A percentile compares a stretch with the other conserved stretches of the same genome.
Evolutionary conservation across 2,797 vertebrate species (phyloP).

Genomic region (Microchirus variegatus): DNA sequence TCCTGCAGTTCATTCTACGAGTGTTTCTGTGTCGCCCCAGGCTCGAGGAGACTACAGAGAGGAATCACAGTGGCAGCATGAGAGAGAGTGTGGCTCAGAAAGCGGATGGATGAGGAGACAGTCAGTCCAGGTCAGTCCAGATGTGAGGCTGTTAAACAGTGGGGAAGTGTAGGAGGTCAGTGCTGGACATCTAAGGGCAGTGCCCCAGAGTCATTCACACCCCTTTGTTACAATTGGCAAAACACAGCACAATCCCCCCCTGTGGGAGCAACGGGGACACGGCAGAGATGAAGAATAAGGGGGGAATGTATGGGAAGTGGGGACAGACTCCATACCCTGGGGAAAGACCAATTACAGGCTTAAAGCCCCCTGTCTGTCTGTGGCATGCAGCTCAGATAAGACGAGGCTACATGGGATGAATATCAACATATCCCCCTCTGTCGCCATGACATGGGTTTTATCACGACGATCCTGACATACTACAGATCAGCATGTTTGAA

Average conservation of each 20-base stretch:
- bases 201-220: constrained; percentile 68
- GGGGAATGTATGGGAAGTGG: constrained; percentile 70
- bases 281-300: constrained; percentile 31
- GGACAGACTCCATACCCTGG: constrained; percentile 67
- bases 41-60: constrained; percentile 19
- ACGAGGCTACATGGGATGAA: constrained; percentile 61
- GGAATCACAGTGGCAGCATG: constrained; percentile 21
- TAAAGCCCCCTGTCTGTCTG: constrained; percentile 62
- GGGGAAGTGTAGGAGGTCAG: constrained; percentile 63
- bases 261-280: constrained; percentile 32
- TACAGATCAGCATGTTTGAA: constrained; percentile 35
- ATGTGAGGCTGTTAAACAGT: constrained; percentile 73
- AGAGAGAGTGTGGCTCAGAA: constrained; percentile 27
- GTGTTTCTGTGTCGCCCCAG: constrained; percentile 33
- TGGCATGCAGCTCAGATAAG: constrained; percentile 75
- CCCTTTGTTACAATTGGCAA: constrained; percentile 60
- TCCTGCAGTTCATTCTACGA: constrained; percentile 38
- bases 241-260: constrained; percentile 5
- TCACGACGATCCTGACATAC: constrained; percentile 33
- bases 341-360: constrained; percentile 72
- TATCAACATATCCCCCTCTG: constrained; percentile 53
- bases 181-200: constrained; percentile 57
- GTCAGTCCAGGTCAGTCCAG: constrained; percentile 70
- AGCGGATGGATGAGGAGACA: constrained; percentile 56
- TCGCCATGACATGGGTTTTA: constrained; percentile 20